Base-by-base conservation (phyloP, 2,113 vertebrate genomes). In the Syrrhaptes paradoxus region DNA sequence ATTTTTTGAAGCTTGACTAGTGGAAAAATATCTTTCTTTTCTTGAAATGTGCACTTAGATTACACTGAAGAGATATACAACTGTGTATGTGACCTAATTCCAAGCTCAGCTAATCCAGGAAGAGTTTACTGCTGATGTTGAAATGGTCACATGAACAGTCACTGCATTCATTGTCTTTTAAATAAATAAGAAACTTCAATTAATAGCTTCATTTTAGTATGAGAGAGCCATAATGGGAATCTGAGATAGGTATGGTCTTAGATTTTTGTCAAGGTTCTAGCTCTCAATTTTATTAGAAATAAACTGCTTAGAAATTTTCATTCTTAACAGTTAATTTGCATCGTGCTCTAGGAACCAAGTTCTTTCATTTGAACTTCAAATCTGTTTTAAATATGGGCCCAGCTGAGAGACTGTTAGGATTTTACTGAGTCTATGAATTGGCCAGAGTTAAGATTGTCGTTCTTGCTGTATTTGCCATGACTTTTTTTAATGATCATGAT, bases 1-100 rank as follows among this genome's bases (percentile, higher is more conserved):
- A 4, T 62, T 83, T 85, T 90, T 91, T 95, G 58, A 86, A 91
- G 67, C 72, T 80, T 90, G 58, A 83, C 71, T 87, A 66, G 87
- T 82, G 59, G 65, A 90, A 87, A 95, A 85, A 77, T 62, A 41
- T 22, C 58, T 48, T 43, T 8, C 55, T 87, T 76, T 75, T 81
- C 57, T 75, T 17, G 67, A 85, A 87, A 77, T 19, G 7, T 75
- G 20, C 34, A 32, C 49, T 76, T 83, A 48, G 26, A 57, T 79
- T 86, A 41, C 22, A 58, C n/a, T 34, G 45, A 68, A 87, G 74
- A 79, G 17, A n/a, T 3, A 1, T 54, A 58, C 1, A 55, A 59
- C 57, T 76, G 17, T 63, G 16, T 85, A 17, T 34, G 34, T 68
- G 85, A 89, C 78, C 81, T 79, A 89, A 49, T 76, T 95, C 46